Base-by-base conservation (phyloP, 2,888 invertebrate species). In the Pasiphila rectangulata region DNA sequence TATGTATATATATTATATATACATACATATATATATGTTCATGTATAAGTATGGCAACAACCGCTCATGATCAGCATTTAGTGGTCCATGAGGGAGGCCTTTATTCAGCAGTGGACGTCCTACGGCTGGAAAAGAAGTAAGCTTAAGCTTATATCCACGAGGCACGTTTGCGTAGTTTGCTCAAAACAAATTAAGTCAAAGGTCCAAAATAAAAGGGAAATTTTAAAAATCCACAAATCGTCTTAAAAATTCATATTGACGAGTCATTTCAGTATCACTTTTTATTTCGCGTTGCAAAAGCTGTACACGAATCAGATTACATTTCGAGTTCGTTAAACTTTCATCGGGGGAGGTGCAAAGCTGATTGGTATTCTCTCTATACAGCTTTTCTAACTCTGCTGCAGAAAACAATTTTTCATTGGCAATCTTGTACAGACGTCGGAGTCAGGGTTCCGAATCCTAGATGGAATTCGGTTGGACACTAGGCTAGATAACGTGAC, bases 281-380 rank as follows among this genome's bases (percentile, higher is more conserved):
- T 63, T 59, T 54, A 62, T 59, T 54, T 54, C 44, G 39, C 36
- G 24, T 50, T 40, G 48, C 45, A 52, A 67, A 71, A 68, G 62
- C 68, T 64, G 58, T 63, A 71, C 64, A 71, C 66, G 77, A 79
- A 78, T 78, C 71, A 65, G 69, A 75, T 78, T 77, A 73, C 63
- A 72, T 72, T 76, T 78, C 72, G 56, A 75, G 75, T 79, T 79
- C 75, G 78, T 78, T 79, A 77, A 77, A 77, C 76, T 75, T 77
- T 72, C 67, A 76, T 64, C 57, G 58, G 64, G 59, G 55, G 64
- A 65, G 61, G 63, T 63, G 69, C 60, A 60, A 56, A 46, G 20
- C 56, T 71, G 73, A 79, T 76, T 75, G 75, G 67, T 67, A 76
- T 65, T 57, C 65, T 54, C 58, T 59, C 57, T 64, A 58, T 60